Evolutionary conservation across 1,140 invertebrate species (phyloP).

Genomic region (Acyrthosiphon pisum): DNA sequence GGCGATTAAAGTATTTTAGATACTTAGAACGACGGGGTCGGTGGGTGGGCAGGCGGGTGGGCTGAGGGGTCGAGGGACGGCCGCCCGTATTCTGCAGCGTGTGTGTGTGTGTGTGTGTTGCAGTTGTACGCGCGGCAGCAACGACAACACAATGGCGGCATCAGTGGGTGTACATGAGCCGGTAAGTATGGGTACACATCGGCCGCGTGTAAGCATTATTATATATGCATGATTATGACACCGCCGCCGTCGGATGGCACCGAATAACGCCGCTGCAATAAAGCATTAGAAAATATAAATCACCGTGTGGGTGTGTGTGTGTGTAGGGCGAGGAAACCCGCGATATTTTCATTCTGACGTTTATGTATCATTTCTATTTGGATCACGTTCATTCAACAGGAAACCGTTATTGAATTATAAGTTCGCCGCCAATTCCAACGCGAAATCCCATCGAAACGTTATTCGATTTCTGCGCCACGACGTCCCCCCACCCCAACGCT

Average conservation of each 20-base stretch:
- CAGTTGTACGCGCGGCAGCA: not conserved
- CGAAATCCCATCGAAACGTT: constrained; percentile 39
- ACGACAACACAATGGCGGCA: not conserved
- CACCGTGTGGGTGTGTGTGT: not conserved
- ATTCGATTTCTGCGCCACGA: constrained; percentile 26
- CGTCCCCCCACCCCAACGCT: not conserved
- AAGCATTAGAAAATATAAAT: constrained; percentile 43
- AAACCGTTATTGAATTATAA: constrained; percentile 54
- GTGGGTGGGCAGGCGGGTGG: not conserved
- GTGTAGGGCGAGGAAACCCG: not conserved
- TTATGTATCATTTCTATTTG: constrained; percentile 52
- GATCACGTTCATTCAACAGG: constrained; percentile 52
- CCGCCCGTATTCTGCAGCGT: not conserved
- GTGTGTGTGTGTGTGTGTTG: too few species aligned
- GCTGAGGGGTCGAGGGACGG: not conserved
- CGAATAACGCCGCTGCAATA: not conserved
- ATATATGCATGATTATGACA: not conserved
- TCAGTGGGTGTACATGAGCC: not conserved
- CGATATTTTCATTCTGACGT: constrained; percentile 52
- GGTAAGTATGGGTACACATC: not conserved
- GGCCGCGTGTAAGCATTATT: not conserved
- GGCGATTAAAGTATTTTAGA: constrained; percentile 47
- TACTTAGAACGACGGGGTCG: not conserved
- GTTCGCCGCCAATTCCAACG: constrained; percentile 29
- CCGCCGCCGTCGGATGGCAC: not conserved